Evolutionary conservation across 2,113 vertebrate species (phyloP).

Genomic region (Lophochroa leadbeateri): DNA sequence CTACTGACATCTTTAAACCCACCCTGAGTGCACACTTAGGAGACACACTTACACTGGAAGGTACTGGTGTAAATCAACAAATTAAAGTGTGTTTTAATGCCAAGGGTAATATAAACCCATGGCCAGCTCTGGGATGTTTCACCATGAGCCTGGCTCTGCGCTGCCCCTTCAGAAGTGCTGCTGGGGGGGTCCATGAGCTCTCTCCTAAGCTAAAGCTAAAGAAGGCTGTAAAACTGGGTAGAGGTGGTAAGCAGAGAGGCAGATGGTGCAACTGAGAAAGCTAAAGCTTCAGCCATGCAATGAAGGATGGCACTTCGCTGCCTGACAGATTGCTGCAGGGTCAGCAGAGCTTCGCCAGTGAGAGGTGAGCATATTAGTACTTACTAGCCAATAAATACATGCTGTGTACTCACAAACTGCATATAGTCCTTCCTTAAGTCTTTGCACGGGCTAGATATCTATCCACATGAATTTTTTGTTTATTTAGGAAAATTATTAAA

Average conservation of each 20-base stretch:
- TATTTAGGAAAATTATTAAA: neutral
- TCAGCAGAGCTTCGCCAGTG: neutral
- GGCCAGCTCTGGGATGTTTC: rapidly evolving
- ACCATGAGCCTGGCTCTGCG: rapidly evolving
- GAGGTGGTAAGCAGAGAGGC: neutral
- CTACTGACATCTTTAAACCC: neutral
- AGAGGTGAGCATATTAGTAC: neutral
- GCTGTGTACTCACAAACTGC: neutral
- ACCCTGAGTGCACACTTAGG: too few relatives aligned
- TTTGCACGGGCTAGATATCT: neutral
- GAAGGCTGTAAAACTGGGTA: neutral
- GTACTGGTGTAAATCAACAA: neutral
- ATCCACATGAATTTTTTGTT: neutral
- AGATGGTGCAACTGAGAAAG: neutral
- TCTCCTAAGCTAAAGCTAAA: neutral
- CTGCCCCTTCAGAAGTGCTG: neutral
- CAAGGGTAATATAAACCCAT: rapidly evolving
- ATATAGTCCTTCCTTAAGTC: neutral
- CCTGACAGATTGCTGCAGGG: neutral
- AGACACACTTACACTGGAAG: neutral
- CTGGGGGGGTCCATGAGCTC: neutral
- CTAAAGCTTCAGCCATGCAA: neutral
- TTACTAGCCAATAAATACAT: neutral
- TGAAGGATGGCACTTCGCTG: neutral
- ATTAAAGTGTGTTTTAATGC: neutral